Conservation (phyloP, 53 echinoderm and acorn worm species). For the Henricia sp. region DNA sequence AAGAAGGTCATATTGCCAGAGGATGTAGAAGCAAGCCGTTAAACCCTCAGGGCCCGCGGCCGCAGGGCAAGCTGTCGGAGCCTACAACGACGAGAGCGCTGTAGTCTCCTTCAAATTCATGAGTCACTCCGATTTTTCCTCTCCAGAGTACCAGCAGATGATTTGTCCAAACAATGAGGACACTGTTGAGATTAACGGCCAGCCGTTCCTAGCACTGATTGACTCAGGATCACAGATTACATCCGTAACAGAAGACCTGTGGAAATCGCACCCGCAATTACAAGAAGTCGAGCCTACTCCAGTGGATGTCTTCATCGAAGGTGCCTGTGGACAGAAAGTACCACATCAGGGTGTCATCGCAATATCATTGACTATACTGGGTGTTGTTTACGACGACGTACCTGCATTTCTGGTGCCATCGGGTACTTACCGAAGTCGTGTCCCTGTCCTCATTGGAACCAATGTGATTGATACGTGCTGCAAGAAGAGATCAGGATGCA, state of each 20-base stretch:
- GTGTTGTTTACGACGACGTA: not conserved
- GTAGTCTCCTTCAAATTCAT: too few relatives aligned
- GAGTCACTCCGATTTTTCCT: too few relatives aligned
- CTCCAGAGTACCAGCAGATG: too few relatives aligned
- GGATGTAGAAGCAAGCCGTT: constrained; percentile 23
- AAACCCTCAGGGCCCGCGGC: constrained; percentile 48
- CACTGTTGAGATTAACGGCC: not conserved
- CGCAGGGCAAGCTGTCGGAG: constrained; percentile 41
- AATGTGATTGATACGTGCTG: constrained; percentile 44
- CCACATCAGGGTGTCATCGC: constrained; percentile 35
- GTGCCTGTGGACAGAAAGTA: constrained; percentile 55
- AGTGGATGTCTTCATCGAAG: constrained; percentile 21
- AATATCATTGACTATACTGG: not conserved
- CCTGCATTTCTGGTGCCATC: constrained; percentile 13
- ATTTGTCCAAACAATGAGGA: constrained; percentile 20
- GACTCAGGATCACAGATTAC: constrained; percentile 47
- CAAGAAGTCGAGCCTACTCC: not conserved
- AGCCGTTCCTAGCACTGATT: not conserved
- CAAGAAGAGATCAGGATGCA: not conserved
- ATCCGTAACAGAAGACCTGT: constrained; percentile 11
- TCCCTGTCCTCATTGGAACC: constrained; percentile 44
- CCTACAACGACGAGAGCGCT: constrained; percentile 3
- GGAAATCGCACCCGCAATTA: not conserved
- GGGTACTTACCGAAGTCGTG: not conserved
- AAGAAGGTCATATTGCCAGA: constrained; percentile 41